These are phyloP conservation scores for Patagioenas fasciata DNA, from an alignment of 2,113 vertebrate species.

Conservation along the genomic window DNA sequence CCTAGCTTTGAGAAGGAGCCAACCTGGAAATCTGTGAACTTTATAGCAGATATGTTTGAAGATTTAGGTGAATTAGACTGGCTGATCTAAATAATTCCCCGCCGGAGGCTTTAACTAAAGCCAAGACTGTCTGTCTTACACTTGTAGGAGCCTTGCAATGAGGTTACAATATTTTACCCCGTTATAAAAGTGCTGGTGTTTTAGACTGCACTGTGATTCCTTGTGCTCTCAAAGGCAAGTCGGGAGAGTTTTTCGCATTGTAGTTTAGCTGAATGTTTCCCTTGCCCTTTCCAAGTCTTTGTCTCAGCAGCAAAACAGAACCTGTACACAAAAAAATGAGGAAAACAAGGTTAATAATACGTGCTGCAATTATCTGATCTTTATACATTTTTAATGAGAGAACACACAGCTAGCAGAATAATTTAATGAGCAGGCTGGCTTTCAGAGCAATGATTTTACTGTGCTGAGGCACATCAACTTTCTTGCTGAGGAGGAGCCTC, in stretches of 20 bases:
- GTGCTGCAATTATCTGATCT: constrained; percentile 81
- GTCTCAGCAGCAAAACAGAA: constrained; percentile 64
- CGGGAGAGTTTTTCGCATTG: not conserved
- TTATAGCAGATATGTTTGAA: constrained; percentile 33
- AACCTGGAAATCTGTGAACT: constrained; percentile 46
- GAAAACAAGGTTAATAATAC: constrained; percentile 74
- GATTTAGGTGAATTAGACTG: constrained; percentile 47
- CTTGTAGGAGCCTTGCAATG: not conserved
- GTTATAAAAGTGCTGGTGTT: not conserved
- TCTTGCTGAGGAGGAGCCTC: constrained; percentile 63
- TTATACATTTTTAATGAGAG: constrained; percentile 84
- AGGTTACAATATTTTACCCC: not conserved
- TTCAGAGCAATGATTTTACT: constrained; percentile 72
- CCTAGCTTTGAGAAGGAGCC: constrained; percentile 2
- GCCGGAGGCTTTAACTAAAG: not conserved
- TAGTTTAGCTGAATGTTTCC: not conserved
- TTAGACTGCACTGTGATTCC: not conserved
- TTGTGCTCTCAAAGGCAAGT: not conserved
- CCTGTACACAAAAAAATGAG: constrained; percentile 65
- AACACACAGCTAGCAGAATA: constrained; percentile 80
- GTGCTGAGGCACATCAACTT: constrained; percentile 71
- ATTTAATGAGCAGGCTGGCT: constrained; percentile 76
- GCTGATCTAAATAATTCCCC: constrained; percentile 40
- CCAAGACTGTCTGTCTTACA: not conserved
- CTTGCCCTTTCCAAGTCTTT: constrained; percentile 61